phyloP scores from a whole-genome alignment of 2,888 invertebrate species.

The Drosophila anceps region DNA sequence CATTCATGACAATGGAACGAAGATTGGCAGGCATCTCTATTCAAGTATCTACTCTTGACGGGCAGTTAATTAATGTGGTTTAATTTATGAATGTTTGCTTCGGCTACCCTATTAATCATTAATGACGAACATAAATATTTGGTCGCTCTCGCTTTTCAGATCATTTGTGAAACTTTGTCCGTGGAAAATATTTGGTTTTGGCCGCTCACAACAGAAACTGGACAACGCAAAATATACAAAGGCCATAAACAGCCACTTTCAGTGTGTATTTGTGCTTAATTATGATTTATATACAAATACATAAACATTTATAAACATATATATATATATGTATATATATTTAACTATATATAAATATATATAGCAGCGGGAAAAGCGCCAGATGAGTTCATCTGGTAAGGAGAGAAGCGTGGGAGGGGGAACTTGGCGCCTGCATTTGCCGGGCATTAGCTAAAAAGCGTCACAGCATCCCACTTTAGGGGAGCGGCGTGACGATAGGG shows the following conservation, averaged over 20 bases:
- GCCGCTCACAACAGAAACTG: constrained; percentile 39
- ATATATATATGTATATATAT: not conserved
- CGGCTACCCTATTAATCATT: constrained; percentile 64
- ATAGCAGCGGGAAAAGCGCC: constrained; percentile 24
- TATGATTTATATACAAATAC: constrained; percentile 69
- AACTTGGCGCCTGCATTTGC: constrained; percentile 47
- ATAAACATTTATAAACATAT: constrained; percentile 20
- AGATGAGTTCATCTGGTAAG: constrained; percentile 23
- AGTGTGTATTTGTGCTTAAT: constrained; percentile 66
- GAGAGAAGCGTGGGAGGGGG: not conserved
- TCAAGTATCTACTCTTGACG: constrained; percentile 38
- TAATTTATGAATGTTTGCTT: constrained; percentile 71
- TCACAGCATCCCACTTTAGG: constrained; percentile 10
- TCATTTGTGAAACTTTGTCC: constrained; percentile 58
- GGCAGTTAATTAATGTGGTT: constrained; percentile 70
- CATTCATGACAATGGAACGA: constrained; percentile 39
- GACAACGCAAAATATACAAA: constrained; percentile 38
- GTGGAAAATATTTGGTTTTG: constrained; percentile 26
- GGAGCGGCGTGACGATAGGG: constrained; percentile 11
- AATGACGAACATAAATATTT: constrained; percentile 72
- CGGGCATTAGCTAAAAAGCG: constrained; percentile 58
- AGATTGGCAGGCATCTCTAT: constrained; percentile 39
- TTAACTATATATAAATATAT: constrained; percentile 16
- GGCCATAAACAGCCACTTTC: constrained; percentile 31
- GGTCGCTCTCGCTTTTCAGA: constrained; percentile 56